Conservation (phyloP, 2,888 invertebrate species). For the Acanthosepion pharaonis region DNA sequence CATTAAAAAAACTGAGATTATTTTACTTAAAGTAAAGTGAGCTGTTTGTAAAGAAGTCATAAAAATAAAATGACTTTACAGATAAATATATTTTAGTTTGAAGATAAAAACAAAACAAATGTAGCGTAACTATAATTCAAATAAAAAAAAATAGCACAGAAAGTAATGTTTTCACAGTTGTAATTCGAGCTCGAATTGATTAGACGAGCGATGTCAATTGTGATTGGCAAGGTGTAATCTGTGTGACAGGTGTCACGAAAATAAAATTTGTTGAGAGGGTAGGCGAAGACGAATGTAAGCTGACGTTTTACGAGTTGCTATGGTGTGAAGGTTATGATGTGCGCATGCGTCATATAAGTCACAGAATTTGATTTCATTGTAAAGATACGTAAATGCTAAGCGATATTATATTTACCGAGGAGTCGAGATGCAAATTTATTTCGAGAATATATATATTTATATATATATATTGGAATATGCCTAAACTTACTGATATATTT, state of each 20-base stretch:
- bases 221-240: conserved; percentile 22
- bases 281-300: neutral
- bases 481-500: neutral
- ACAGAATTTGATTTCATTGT: neutral
- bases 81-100: neutral
- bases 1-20: neutral
- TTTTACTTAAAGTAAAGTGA: neutral
- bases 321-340: neutral
- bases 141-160: neutral
- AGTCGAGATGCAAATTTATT: too few species aligned
- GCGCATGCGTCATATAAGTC: too few species aligned
- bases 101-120: neutral
- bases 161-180: neutral
- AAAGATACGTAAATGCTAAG: neutral
- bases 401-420: neutral
- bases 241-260: neutral
- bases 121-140: neutral
- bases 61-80: neutral
- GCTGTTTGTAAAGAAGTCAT: neutral
- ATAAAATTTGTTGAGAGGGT: neutral
- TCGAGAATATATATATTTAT: neutral
- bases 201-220: neutral
- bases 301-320: neutral
- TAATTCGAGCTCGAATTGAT: neutral
- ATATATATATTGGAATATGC: neutral